Base-by-base conservation (phyloP, 2,113 vertebrate genomes). In the Cyanocitta stelleri region DNA sequence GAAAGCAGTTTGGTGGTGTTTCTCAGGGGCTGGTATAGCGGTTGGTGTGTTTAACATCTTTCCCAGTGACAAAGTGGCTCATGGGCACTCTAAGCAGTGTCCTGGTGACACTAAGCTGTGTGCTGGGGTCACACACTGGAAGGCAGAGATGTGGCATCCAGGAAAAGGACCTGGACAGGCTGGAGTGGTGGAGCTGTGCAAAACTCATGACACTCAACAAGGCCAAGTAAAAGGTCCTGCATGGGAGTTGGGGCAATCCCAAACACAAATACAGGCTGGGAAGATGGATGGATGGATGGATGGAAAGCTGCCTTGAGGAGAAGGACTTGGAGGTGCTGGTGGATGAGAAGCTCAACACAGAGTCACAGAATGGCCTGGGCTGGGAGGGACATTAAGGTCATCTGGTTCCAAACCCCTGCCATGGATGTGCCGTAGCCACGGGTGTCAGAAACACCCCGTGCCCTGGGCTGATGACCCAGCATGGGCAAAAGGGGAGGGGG, bases 351-450 rank as follows among this genome's bases (percentile, higher is more conserved):
- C 23, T 62, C 33, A 54, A 16, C 39, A 58, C 16, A 76, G 30
- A 66, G 49, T 58, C 32, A 35, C 20, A 21, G 43, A 76, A 35
- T 68, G 44, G 26, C 44, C 3, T 1, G 35, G 24, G 20, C 43
- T 67, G 32, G 30, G 44, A 51, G 16, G 44, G 44, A 14, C 21
- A 21, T 51, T 26, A 51, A 27, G 21, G 9, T 59, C 32, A 43
- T 44, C 54, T 35, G 35, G 16, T 67, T 52, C 52, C 35, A 58
- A 66, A 35, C 10, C 11, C 20, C 44, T 68, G 63, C 32, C 32
- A 35, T 22, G 39, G 44, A 58, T 59, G 37, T 58, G 21, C 29
- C 9, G 5, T 20, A 62, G 48, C n/a, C 7, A 32, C 0, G 0
- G 58, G 44, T 51, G 44, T 67, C 64, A 78, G 74, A 71, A 87